Evolutionary conservation across 92 coral and sea anemone genomes (phyloP).

Genomic region (Diadumene lineata): DNA sequence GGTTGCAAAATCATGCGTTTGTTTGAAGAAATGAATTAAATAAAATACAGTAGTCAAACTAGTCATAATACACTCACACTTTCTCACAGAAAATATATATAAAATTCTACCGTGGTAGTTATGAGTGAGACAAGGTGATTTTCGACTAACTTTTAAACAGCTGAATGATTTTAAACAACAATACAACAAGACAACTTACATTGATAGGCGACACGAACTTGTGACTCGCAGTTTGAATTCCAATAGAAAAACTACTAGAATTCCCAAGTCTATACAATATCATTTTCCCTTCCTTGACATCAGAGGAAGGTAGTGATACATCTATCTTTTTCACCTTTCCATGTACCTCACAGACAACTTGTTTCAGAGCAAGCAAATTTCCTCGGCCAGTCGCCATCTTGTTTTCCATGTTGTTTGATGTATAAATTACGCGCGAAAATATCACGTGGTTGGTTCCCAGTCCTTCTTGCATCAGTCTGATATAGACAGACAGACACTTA

Average conservation of each 20-base stretch:
- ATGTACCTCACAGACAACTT: constrained; percentile 37
- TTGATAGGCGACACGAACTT: not conserved
- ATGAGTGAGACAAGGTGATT: too few relatives aligned
- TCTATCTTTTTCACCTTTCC: constrained; percentile 58
- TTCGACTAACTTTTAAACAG: not conserved
- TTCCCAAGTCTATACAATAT: constrained; percentile 19
- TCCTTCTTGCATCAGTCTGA: not conserved
- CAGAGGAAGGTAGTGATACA: constrained; percentile 15
- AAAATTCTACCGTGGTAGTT: too few relatives aligned
- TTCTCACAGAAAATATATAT: too few relatives aligned
- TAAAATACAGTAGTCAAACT: too few relatives aligned
- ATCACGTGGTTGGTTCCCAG: constrained; percentile 2
- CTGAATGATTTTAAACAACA: not conserved
- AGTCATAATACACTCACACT: too few relatives aligned
- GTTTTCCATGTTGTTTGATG: too few relatives aligned
- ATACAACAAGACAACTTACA: not conserved
- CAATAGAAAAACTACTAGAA: constrained; percentile 6
- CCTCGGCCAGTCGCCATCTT: constrained; percentile 51
- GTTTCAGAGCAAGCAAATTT: constrained; percentile 17
- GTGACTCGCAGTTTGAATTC: constrained; percentile 11
- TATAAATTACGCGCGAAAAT: constrained; percentile 18
- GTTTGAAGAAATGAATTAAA: too few relatives aligned
- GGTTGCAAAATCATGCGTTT: too few relatives aligned
- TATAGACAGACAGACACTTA: too few relatives aligned
- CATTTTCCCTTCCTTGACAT: constrained; percentile 23